Base-by-base conservation (phyloP, 1,140 invertebrate species). In the Drosophila cardini region DNA sequence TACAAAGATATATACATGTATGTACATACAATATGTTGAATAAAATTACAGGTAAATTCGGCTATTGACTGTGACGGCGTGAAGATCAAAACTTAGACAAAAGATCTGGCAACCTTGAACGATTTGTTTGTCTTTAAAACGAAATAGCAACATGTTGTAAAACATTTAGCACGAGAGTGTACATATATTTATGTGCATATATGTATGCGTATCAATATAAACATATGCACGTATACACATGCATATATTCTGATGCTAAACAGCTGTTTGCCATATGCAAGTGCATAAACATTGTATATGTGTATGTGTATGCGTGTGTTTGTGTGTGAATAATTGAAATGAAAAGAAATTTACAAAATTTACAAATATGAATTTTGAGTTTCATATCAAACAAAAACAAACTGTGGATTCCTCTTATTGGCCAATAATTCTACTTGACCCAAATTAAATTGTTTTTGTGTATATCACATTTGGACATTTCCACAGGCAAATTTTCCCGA, bases 251-350 rank as follows among this genome's bases (percentile, higher is more conserved):
- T 60, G 38, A 67, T 72, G 45, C 38, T 30, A 21, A 72, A 60
- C 70, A 72, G 70, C 70, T 72, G 70, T 68, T 46, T n/a, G 38
- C 55, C 55, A 72, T 10, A 72, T 72, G 45, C 16, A 38, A 43
- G 10, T 30, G 10, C 9, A n/a, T 42, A 13, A 34, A 21, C 13
- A n/a, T n/a, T 26, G 18, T 21, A 48, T 32, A 11, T 30, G 3
- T 10, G 5, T 26, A n/a, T 38, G 16, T 26, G 0, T 34, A 10
- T 45, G 50, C 26, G n/a, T 34, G 16, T 11, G 9, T 42, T 15
- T 43, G 9, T 45, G 26, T 34, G 21, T 30, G 21, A 21, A 21
- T 21, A 21, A 26, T 26, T 26, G n/a, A 9, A 11, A n/a, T 65
- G 52, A 15, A 56, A 57, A 50, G 5, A 52, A 63, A 63, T 38